Evolutionary conservation across 2,888 invertebrate genomes (phyloP).

Genomic region (Pocota personata): DNA sequence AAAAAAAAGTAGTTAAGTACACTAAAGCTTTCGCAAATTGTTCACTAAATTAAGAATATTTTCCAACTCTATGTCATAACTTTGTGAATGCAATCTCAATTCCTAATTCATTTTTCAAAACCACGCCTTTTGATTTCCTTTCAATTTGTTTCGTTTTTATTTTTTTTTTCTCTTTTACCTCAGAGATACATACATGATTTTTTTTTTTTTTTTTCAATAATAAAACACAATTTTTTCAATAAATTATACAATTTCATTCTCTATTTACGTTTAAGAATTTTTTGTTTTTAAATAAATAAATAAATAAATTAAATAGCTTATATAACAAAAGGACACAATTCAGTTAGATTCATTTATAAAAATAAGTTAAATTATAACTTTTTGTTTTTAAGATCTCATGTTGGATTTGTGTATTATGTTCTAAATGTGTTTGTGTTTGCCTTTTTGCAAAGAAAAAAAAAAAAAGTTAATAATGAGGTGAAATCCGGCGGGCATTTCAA

Average conservation of each 20-base stretch:
- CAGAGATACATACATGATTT: background rate
- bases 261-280: conserved; percentile 47
- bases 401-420: conserved; percentile 27
- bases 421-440: conserved; percentile 74
- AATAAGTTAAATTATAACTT: conserved; percentile 51
- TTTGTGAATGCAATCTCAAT: conserved; percentile 1
- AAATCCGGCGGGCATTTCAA: conserved; percentile 67
- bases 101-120: conserved; percentile 36
- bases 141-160: conserved; percentile 21
- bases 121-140: conserved; percentile 72
- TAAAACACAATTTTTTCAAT: conserved; percentile 74
- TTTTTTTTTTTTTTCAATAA: conserved; percentile 68
- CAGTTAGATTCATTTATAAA: conserved; percentile 25
- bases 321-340: conserved; percentile 71
- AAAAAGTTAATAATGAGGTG: conserved; percentile 73
- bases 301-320: conserved; percentile 74
- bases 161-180: conserved; percentile 34
- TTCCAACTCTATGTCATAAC: background rate
- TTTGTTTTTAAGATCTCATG: conserved; percentile 42
- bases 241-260: conserved; percentile 74
- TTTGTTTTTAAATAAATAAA: conserved; percentile 61
- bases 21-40: no score
- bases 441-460: conserved; percentile 59
- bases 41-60: background rate
- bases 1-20: no score